Conservation (phyloP, 1,140 invertebrate genomes). For the Diorhabda sublineata region DNA sequence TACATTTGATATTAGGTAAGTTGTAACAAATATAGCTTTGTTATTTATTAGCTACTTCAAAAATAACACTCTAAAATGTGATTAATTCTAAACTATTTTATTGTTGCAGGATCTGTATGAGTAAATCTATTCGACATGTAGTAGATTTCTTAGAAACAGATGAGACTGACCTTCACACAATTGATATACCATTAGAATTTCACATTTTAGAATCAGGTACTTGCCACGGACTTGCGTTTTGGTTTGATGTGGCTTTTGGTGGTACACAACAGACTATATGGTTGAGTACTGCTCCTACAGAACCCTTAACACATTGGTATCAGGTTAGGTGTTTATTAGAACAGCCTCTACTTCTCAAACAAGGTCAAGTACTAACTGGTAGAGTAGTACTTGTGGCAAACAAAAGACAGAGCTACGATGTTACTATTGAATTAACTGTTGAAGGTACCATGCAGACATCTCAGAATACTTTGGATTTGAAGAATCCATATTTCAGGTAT, state of each 20-base stretch:
- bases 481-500: conserved; percentile 97
- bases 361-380: conserved; percentile 87
- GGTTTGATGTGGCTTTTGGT: conserved; percentile 99
- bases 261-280: conserved; percentile 88
- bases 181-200: conserved; percentile 95
- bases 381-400: conserved; percentile 87
- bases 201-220: conserved; percentile 89
- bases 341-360: conserved; percentile 90
- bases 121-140: conserved; percentile 90
- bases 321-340: conserved; percentile 89
- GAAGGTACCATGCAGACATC: conserved; percentile 82
- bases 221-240: conserved; percentile 96
- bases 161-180: conserved; percentile 92
- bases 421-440: conserved; percentile 90
- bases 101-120: conserved; percentile 78
- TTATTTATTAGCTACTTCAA: too few species aligned
- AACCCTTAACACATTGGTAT: conserved; percentile 99
- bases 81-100: background rate
- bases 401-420: conserved; percentile 97
- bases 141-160: conserved; percentile 92
- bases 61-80: too few species aligned
- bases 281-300: conserved; percentile 97
- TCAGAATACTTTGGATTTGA: conserved; percentile 91
- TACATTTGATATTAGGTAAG: conserved; percentile 85
- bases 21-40: background rate